phyloP scores from a whole-genome alignment of 2,888 invertebrate genomes.

The Eretmocerus hayati region DNA sequence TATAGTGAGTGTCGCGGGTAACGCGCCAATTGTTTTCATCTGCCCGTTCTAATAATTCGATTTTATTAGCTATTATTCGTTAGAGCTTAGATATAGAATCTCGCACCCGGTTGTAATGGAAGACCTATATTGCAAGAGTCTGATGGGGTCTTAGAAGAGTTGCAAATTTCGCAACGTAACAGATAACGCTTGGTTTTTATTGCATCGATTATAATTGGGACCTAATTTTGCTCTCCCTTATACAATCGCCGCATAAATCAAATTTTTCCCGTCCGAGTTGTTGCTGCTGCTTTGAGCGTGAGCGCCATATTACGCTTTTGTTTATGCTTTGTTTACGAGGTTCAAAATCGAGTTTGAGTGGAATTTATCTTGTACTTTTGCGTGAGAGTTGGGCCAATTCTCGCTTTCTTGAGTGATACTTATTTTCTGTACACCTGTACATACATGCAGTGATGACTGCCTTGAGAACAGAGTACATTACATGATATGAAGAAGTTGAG shows the following conservation, averaged over 20 bases:
- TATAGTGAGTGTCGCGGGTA: not conserved
- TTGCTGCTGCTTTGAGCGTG: too few relatives aligned
- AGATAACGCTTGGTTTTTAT: not conserved
- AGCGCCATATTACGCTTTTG: not conserved
- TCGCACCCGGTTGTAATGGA: too few relatives aligned
- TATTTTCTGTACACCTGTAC: too few relatives aligned
- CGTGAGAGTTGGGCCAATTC: too few relatives aligned
- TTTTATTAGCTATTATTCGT: conserved; percentile 14
- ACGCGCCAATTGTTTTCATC: not conserved
- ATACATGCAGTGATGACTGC: too few relatives aligned
- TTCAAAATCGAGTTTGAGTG: too few relatives aligned
- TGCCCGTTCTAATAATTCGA: not conserved
- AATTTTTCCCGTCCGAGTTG: not conserved
- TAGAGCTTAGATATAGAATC: not conserved
- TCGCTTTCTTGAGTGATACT: too few relatives aligned
- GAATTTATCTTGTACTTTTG: too few relatives aligned
- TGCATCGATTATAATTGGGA: conserved; percentile 1
- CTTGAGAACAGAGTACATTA: too few relatives aligned
- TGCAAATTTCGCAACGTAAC: not conserved
- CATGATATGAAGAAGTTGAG: too few relatives aligned
- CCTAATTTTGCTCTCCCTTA: not conserved
- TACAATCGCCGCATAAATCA: conserved; percentile 6
- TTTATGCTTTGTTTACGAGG: not conserved
- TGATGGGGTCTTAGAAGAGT: not conserved
- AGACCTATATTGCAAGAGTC: not conserved